phyloP scores from a whole-genome alignment of 1,140 invertebrate species.

The Spodoptera litura region DNA sequence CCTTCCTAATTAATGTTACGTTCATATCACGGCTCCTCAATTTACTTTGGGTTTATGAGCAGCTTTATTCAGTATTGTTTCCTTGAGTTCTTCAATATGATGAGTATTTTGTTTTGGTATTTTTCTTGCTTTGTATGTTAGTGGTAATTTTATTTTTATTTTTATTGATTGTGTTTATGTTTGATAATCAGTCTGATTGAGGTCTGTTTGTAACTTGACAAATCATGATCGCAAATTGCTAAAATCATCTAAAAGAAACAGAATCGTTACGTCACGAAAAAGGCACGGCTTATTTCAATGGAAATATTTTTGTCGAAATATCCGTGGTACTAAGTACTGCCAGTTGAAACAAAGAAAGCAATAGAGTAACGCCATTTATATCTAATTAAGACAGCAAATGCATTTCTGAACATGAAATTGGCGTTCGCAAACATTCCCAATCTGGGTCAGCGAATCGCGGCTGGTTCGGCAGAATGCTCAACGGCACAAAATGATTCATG shows the following conservation, averaged over 20 bases:
- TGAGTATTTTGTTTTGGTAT: not conserved
- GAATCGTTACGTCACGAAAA: too few species aligned
- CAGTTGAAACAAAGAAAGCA: not conserved
- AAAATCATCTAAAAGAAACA: too few species aligned
- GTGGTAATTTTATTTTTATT: too few species aligned
- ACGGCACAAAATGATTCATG: constrained; percentile 72
- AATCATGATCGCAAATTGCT: too few species aligned
- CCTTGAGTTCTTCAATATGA: not conserved
- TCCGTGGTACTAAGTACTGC: too few species aligned
- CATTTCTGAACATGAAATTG: constrained; percentile 51
- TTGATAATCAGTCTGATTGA: too few species aligned
- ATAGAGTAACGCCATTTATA: constrained; percentile 7
- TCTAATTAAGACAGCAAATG: constrained; percentile 45
- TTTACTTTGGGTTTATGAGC: constrained; percentile 10
- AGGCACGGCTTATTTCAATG: too few species aligned
- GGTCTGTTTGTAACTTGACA: too few species aligned
- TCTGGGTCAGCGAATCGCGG: constrained; percentile 65
- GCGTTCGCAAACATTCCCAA: constrained; percentile 70
- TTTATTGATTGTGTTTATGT: too few species aligned
- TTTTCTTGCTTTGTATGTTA: not conserved
- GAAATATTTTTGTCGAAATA: too few species aligned
- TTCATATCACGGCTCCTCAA: not conserved
- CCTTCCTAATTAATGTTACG: constrained; percentile 17
- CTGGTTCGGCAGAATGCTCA: constrained; percentile 61
- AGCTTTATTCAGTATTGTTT: not conserved